phyloP scores from a whole-genome alignment of 2,888 invertebrate species.

The Mimumesa dahlbomi region DNA sequence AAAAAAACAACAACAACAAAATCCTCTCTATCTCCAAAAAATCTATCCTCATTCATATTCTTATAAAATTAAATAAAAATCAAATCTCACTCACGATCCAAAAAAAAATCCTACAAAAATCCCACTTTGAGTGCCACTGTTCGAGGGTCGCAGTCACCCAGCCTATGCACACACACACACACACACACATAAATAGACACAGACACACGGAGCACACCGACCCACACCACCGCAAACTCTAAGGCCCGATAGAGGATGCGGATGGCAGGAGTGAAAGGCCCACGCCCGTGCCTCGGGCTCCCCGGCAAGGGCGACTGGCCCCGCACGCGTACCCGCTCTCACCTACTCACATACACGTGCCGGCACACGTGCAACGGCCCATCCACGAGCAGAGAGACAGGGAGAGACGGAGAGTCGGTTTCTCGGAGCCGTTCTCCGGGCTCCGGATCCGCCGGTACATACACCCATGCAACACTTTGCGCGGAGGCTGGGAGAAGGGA shows the following conservation, averaged over 20 bases:
- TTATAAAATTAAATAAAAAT: neutral
- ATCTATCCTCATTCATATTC: too few species aligned
- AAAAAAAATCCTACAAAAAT: too few species aligned
- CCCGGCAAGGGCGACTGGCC: conserved; percentile 79
- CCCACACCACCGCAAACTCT: conserved; percentile 10
- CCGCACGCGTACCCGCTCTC: conserved; percentile 64
- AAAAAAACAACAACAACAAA: neutral
- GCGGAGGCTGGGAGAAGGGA: too few species aligned
- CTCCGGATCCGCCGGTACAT: conserved; percentile 47
- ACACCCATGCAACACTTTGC: conserved; percentile 17
- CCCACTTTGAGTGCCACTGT: conserved; percentile 68
- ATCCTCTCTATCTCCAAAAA: too few species aligned
- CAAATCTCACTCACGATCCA: neutral
- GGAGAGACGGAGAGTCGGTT: too few species aligned
- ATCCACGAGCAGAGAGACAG: conserved; percentile 63
- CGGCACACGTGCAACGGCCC: conserved; percentile 62
- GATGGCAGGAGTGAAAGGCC: conserved; percentile 81
- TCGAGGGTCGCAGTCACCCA: conserved; percentile 52
- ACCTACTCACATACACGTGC: conserved; percentile 49
- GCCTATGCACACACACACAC: too few species aligned
- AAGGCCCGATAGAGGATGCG: conserved; percentile 73
- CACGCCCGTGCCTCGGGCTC: conserved; percentile 80
- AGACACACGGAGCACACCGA: conserved; percentile 37
- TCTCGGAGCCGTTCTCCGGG: conserved; percentile 53
- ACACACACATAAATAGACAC: too few species aligned